Evolutionary conservation across 2,113 vertebrate species (phyloP).

Genomic region (Neodontobutis hainanensis): DNA sequence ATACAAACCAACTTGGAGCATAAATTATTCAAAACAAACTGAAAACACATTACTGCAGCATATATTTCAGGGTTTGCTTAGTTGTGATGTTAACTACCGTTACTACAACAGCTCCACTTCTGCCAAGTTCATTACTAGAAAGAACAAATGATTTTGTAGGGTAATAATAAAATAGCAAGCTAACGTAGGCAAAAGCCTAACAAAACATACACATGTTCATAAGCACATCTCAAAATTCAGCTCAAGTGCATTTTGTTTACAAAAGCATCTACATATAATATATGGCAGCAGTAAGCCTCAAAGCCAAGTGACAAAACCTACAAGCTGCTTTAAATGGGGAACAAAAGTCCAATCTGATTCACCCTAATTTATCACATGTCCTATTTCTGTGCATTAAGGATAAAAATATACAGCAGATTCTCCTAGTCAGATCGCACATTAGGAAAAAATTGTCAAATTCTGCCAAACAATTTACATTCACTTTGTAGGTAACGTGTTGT

Average conservation of each 20-base stretch:
- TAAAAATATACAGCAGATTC: constrained; percentile 62
- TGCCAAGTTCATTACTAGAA: constrained; percentile 71
- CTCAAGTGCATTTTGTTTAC: constrained; percentile 71
- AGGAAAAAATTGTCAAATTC: constrained; percentile 53
- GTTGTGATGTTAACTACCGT: constrained; percentile 80
- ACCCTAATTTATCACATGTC: constrained; percentile 47
- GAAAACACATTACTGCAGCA: constrained; percentile 80
- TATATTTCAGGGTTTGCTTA: constrained; percentile 83
- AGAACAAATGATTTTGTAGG: constrained; percentile 57
- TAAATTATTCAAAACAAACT: constrained; percentile 77
- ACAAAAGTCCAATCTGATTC: constrained; percentile 36
- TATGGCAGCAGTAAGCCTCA: constrained; percentile 70
- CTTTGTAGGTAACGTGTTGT: constrained; percentile 43
- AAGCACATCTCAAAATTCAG: constrained; percentile 69
- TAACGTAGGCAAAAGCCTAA: constrained; percentile 52
- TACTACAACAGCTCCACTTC: constrained; percentile 81
- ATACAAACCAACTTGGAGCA: constrained; percentile 78
- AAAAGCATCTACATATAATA: constrained; percentile 72
- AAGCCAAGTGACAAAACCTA: constrained; percentile 43
- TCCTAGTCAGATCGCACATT: constrained; percentile 51
- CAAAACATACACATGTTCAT: constrained; percentile 74
- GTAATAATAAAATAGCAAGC: constrained; percentile 63
- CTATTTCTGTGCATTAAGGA: constrained; percentile 52
- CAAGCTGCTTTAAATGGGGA: constrained; percentile 39
- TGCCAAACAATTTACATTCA: constrained; percentile 69